These are phyloP conservation scores for Pangasius krempfi DNA, from an alignment of 2,797 vertebrate genomes.

Conservation along the genomic window DNA sequence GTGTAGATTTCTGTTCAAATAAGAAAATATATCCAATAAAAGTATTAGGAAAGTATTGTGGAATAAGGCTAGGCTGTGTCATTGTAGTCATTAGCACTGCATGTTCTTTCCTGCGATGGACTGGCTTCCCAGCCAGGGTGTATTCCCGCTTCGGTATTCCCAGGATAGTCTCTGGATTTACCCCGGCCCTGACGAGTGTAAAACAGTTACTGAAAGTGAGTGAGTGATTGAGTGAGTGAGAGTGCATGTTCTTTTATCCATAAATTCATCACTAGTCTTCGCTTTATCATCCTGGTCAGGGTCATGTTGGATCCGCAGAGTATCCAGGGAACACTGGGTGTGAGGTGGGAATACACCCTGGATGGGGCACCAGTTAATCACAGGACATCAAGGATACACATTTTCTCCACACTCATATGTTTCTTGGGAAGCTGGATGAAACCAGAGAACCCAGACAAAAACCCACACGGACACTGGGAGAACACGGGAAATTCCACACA, in stretches of 20 bases:
- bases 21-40: background rate
- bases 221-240: background rate
- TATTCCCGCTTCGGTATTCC: background rate
- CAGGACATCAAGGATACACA: background rate
- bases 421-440: background rate
- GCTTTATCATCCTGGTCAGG: background rate
- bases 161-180: background rate
- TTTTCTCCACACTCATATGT: background rate
- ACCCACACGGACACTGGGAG: background rate
- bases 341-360: background rate
- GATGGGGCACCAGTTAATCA: background rate
- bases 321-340: too few relatives aligned
- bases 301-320: background rate
- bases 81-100: background rate
- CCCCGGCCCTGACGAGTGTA: background rate
- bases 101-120: background rate
- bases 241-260: background rate
- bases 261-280: background rate
- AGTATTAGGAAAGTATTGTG: background rate
- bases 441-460: background rate
- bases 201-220: background rate
- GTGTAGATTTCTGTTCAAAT: background rate
- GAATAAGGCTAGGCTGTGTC: background rate
- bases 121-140: background rate
- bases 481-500: slow-evolving; percentile 7